Percentiles rank a stretch among this genome's conserved stretches.
Conservation (phyloP, 2,888 invertebrate species). For the Halictus quadricinctus region DNA sequence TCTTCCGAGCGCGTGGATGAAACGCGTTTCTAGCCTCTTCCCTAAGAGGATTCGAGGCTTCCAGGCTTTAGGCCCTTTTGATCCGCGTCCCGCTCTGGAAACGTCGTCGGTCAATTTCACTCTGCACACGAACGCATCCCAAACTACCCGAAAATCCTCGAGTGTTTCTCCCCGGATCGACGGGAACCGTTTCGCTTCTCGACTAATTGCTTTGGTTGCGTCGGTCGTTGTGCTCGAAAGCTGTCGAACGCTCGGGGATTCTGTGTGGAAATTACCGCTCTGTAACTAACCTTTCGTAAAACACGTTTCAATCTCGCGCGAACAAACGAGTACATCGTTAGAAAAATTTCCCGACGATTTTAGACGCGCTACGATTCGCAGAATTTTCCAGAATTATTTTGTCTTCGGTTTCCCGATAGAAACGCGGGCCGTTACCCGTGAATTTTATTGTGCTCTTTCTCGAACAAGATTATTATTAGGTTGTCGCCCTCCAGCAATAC, state of each 20-base stretch:
- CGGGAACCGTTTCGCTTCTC: background rate
- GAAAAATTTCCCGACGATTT: background rate
- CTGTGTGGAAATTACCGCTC: background rate
- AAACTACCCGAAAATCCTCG: background rate
- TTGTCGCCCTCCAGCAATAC: no score
- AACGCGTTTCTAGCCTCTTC: background rate
- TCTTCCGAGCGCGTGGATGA: background rate
- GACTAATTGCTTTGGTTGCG: background rate
- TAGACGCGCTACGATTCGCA: background rate
- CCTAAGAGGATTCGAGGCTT: constrained; percentile 23
- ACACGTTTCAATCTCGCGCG: background rate
- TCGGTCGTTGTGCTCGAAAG: background rate
- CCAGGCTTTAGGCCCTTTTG: background rate
- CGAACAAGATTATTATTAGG: no score
- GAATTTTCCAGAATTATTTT: no score
- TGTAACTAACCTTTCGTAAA: background rate
- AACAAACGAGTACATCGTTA: background rate
- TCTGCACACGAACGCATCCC: background rate
- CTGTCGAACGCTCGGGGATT: background rate
- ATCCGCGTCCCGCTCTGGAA: background rate
- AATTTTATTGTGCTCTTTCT: no score
- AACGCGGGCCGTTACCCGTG: no score
- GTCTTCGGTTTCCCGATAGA: no score
- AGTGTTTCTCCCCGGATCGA: background rate
- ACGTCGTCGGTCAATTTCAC: background rate